Conservation (phyloP, 2,888 invertebrate species). For the Desoria tigrina region DNA sequence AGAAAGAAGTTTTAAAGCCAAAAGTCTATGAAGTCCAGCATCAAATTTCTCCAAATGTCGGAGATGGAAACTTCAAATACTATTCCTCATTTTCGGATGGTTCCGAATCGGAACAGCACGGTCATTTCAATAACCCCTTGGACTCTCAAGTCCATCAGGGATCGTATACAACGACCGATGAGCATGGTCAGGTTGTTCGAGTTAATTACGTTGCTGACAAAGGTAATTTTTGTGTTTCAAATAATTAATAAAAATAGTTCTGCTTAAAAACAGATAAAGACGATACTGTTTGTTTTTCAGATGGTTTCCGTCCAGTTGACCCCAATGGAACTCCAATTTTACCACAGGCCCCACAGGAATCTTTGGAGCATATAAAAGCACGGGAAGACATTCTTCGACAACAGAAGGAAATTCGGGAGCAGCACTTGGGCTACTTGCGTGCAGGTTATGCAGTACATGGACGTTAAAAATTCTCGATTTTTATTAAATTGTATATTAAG, state of each 20-base stretch:
- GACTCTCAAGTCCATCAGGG: conserved; percentile 42
- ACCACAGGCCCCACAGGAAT: conserved; percentile 33
- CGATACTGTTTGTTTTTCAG: conserved; percentile 14
- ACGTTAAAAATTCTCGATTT: too few relatives aligned
- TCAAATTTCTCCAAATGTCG: conserved; percentile 42
- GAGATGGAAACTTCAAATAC: conserved; percentile 41
- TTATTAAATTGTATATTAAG: too few relatives aligned
- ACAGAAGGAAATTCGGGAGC: conserved; percentile 35
- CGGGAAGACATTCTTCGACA: conserved; percentile 34
- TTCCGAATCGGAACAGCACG: conserved; percentile 36
- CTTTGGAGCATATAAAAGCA: conserved; percentile 36
- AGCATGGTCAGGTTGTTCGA: conserved; percentile 39
- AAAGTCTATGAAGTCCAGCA: conserved; percentile 40
- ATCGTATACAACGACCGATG: conserved; percentile 44
- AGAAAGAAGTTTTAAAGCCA: conserved; percentile 23
- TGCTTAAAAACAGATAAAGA: too few relatives aligned
- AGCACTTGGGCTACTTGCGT: conserved; percentile 37
- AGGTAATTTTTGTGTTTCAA: conserved; percentile 28
- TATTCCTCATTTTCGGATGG: conserved; percentile 39
- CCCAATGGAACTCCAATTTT: conserved; percentile 17
- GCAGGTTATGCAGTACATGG: conserved; percentile 37
- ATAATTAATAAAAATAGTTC: background rate
- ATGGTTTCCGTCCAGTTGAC: conserved; percentile 38
- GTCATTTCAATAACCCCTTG: conserved; percentile 38
- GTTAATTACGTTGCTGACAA: conserved; percentile 44